A percentile compares a stretch with the other conserved stretches of the same genome.
Evolutionary conservation across 2,888 invertebrate genomes (phyloP).

Genomic region (Cosmopolites sordidus): DNA sequence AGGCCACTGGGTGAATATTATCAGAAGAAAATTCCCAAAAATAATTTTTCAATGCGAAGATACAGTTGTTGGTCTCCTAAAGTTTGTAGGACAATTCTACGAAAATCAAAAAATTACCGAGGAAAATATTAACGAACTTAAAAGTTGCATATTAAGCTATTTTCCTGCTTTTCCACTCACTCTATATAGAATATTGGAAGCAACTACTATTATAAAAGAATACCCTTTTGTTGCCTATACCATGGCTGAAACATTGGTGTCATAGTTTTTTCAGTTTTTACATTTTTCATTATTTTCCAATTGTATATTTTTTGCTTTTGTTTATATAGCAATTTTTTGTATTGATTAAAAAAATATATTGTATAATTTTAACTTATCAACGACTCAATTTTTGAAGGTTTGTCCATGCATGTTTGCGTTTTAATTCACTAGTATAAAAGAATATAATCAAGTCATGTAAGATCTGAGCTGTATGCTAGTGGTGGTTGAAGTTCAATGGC

Average conservation of each 20-base stretch:
- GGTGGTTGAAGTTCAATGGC: no score
- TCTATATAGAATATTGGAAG: conserved; percentile 43
- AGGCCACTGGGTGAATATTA: conserved; percentile 43
- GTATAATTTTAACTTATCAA: no score
- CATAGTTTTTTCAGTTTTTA: conserved; percentile 8
- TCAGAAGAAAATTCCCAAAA: conserved; percentile 38
- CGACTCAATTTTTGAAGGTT: no score
- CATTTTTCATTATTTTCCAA: conserved; percentile 3
- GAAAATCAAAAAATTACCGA: conserved; percentile 21
- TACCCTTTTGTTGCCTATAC: conserved; percentile 37
- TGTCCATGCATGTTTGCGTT: no score
- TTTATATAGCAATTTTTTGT: not conserved
- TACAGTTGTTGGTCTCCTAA: conserved; percentile 43
- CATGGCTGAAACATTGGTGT: conserved; percentile 20
- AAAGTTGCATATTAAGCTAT: conserved; percentile 37
- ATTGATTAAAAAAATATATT: no score
- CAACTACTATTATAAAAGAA: conserved; percentile 43
- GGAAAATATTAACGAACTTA: conserved; percentile 30
- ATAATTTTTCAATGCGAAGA: conserved; percentile 35
- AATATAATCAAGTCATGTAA: no score
- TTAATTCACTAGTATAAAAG: no score
- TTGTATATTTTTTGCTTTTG: not conserved
- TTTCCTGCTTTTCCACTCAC: conserved; percentile 44
- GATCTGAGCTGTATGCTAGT: no score
- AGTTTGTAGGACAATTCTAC: conserved; percentile 38